phyloP scores from a whole-genome alignment of 2,113 vertebrate species.

The Trogon melanurus region DNA sequence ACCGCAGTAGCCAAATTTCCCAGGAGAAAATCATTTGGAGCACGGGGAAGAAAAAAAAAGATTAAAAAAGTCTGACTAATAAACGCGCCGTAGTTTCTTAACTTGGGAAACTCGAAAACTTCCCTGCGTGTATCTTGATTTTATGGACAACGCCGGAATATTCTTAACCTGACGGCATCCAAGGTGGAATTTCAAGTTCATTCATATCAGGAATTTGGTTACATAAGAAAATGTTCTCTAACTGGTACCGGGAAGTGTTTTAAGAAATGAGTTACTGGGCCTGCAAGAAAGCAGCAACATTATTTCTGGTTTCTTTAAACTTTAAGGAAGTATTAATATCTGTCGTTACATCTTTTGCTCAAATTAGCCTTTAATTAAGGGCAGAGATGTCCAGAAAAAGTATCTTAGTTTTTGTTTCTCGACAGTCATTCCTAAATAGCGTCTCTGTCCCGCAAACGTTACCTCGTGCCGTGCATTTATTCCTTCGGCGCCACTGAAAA shows the following conservation, averaged over 20 bases:
- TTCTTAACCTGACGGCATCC: not conserved
- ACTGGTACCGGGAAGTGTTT: not conserved
- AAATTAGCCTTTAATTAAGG: not conserved
- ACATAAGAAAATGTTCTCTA: not conserved
- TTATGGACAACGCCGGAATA: not conserved
- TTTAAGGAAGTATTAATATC: not conserved
- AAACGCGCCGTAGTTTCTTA: not conserved
- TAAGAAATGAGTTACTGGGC: not conserved
- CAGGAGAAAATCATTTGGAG: not conserved
- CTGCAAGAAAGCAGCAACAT: not conserved
- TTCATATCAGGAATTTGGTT: not conserved
- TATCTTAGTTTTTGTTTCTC: not conserved
- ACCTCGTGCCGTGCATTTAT: rapidly evolving
- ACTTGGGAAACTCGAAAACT: not conserved
- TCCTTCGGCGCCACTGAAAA: not conserved
- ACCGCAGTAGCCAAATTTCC: not conserved
- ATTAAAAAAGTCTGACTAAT: not conserved
- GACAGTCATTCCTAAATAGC: not conserved
- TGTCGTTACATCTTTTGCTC: not conserved
- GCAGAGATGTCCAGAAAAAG: not conserved
- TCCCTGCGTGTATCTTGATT: not conserved
- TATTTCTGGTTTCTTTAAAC: not conserved
- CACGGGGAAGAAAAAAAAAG: not conserved
- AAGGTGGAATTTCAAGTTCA: not conserved
- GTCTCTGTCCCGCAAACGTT: rapidly evolving